Evolutionary conservation across 2,797 vertebrate species (phyloP), one percentile per base, ranked within the genome.

Genomic region (Sebastes oblongus): DNA sequence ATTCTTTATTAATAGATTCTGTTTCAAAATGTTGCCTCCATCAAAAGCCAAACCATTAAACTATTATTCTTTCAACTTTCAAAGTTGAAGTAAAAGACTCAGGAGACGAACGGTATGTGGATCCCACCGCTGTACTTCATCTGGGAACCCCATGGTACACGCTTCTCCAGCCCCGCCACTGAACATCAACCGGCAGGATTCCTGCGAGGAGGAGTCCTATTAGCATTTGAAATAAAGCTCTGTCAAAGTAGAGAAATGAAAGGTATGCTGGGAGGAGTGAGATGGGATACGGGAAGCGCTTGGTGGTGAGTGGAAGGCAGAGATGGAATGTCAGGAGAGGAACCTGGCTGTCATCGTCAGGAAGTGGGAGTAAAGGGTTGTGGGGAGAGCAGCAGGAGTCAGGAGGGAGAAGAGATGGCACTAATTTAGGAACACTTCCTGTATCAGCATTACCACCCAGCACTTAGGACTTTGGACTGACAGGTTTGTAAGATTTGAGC

Each of bases 361-460:
- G 91, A 92, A 88, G 89, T 89, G 82, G 90, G 88, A 91, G 87
- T 87, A 55, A 65, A 78, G 27, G 76, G 70, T 46, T 30, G 87
- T 58, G 87, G 86, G 65, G 88, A 92, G 92, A 93, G 90, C 94
- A 87, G 66, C 12, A 18, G 75, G 64, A 39, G 78, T 59, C 4
- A 25, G 66, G 32, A 56, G 58, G 64, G 88, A 89, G 89, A 93
- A 91, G 95, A 95, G 95, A 95, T 94, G 95, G 93, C 94, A 95
- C 92, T 94, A 92, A 95, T 94, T 95, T 93, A 94, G 90, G 91
- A 92, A 91, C 90, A 92, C 88, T 77, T 93, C 93, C 93, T 96
- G 94, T 75, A 55, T 94, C 71, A 54, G 93, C 92, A 92, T 93
- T 94, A 91, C 60, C 67, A 60, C 27, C 58, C 52, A 25, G 36